Percentiles rank a stretch among this genome's conserved stretches.
Conservation (phyloP, 2,888 invertebrate genomes). For the Druceiella hillmani region DNA sequence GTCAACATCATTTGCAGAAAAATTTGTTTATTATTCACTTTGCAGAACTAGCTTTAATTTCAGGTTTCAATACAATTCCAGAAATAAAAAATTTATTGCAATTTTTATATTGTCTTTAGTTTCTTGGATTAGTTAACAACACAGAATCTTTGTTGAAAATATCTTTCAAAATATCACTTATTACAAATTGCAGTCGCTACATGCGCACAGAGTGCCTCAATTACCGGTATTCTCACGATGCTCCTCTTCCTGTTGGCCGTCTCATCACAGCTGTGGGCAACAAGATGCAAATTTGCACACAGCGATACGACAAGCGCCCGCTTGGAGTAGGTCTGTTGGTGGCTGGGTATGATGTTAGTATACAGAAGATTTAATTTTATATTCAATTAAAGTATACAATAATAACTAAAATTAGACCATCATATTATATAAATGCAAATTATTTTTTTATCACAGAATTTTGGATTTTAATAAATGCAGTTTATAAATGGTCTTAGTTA, state of each 20-base stretch:
- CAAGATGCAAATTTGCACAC: constrained; percentile 96
- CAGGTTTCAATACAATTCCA: too few species aligned
- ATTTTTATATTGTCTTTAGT: too few species aligned
- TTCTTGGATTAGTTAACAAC: background rate
- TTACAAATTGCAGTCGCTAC: constrained; percentile 62
- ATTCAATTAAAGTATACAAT: too few species aligned
- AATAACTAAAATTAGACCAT: too few species aligned
- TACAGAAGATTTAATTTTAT: constrained; percentile 1
- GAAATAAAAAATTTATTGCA: constrained; percentile 3
- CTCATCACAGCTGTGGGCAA: constrained; percentile 83
- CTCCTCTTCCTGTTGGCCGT: constrained; percentile 79
- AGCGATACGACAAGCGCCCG: constrained; percentile 94
- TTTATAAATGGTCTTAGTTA: too few species aligned
- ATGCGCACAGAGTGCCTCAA: constrained; percentile 96
- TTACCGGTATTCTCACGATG: constrained; percentile 87
- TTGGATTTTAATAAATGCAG: too few species aligned
- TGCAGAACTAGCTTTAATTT: too few species aligned
- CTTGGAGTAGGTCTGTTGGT: constrained; percentile 97
- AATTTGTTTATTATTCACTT: too few species aligned
- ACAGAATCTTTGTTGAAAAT: background rate
- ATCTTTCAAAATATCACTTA: background rate
- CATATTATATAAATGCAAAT: too few species aligned
- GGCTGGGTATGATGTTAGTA: constrained; percentile 89
- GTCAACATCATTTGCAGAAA: too few species aligned
- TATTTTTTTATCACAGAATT: too few species aligned